Percentiles rank a stretch among this genome's conserved stretches.
Conservation (phyloP, 1,140 invertebrate species). For the Dysdera silvatica region DNA sequence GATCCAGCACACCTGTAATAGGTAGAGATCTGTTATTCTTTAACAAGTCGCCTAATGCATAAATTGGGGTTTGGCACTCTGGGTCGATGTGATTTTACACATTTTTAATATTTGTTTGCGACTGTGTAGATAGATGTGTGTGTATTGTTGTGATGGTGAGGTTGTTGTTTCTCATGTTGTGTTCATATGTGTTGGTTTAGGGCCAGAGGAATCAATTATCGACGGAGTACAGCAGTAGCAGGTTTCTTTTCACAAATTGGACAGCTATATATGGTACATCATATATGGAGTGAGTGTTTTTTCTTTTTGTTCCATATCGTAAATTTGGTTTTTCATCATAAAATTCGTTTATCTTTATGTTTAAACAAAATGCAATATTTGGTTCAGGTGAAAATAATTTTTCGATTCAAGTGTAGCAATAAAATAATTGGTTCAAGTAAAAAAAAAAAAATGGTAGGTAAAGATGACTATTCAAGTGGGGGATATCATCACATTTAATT, state of each 20-base stretch:
- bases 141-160: no score
- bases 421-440: neutral
- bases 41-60: no score
- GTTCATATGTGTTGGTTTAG: slow-evolving; percentile 37
- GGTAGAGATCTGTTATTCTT: no score
- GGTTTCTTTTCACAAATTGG: slow-evolving; percentile 97
- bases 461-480: neutral
- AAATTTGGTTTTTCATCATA: neutral
- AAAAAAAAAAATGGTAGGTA: neutral
- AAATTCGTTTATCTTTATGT: neutral
- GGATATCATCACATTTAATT: no score
- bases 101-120: no score
- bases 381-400: neutral
- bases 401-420: neutral
- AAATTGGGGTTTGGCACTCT: no score
- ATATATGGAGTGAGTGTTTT: slow-evolving; percentile 85
- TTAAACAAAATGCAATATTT: no score
- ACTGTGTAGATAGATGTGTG: no score
- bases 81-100: no score
- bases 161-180: no score
- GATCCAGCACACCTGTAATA: no score
- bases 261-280: slow-evolving; percentile 90
- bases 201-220: slow-evolving; percentile 86
- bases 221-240: slow-evolving; percentile 83
- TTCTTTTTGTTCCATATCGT: slow-evolving; percentile 1